Conservation (phyloP, 2,797 vertebrate genomes). For the Brachyrhaphis roseni region DNA sequence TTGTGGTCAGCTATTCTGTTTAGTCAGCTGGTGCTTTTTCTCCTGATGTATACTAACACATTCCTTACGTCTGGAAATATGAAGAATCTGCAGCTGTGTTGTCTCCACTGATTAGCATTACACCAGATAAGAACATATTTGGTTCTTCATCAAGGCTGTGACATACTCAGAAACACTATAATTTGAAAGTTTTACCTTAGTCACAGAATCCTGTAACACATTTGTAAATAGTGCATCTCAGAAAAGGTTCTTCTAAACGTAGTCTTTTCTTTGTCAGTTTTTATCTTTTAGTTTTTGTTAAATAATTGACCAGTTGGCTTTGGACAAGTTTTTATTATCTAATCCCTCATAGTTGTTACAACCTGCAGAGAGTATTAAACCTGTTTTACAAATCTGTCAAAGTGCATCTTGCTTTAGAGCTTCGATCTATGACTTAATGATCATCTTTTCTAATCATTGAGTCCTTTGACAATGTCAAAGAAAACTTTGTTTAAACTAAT, state of each 20-base stretch:
- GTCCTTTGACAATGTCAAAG: neutral
- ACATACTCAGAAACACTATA: neutral
- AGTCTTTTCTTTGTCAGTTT: neutral
- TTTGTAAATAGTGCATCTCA: conserved; percentile 1
- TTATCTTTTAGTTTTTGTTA: neutral
- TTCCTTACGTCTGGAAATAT: neutral
- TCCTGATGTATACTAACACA: neutral
- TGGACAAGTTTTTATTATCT: neutral
- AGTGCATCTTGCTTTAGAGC: neutral
- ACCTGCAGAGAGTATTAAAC: no score
- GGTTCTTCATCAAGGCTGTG: conserved; percentile 1
- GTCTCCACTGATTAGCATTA: neutral
- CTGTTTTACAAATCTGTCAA: neutral
- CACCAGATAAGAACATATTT: neutral
- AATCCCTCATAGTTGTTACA: neutral
- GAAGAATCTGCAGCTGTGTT: neutral
- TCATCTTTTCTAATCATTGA: conserved; percentile 11
- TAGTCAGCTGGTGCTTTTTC: neutral
- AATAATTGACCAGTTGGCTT: neutral
- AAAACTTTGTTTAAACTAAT: conserved; percentile 10
- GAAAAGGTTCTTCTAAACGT: neutral
- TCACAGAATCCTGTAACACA: neutral
- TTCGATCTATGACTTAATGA: neutral
- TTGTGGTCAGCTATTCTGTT: neutral
- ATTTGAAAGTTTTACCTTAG: neutral